These are phyloP conservation scores for Acipenser ruthenus DNA, from an alignment of 2,797 vertebrate genomes.

Conservation along the genomic window DNA sequence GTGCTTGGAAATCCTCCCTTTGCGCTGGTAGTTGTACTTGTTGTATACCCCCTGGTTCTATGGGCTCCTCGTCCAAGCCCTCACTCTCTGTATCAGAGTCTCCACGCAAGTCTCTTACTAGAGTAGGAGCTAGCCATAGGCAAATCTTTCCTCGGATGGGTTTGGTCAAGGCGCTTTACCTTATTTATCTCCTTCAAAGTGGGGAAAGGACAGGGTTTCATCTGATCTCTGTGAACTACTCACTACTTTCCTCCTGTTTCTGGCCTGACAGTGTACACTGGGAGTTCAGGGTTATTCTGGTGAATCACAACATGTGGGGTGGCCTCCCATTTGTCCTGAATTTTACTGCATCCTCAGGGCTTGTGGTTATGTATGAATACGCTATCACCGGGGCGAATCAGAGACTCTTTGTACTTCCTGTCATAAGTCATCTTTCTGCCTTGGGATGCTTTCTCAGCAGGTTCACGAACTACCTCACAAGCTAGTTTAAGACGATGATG, in stretches of 20 bases:
- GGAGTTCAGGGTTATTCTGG: neutral
- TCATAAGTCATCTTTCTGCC: neutral
- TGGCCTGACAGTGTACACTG: neutral
- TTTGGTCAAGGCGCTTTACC: neutral
- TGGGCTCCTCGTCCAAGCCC: neutral
- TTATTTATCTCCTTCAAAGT: neutral
- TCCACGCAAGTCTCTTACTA: neutral
- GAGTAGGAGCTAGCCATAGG: neutral
- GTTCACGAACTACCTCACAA: neutral
- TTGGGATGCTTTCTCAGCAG: neutral
- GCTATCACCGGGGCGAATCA: neutral
- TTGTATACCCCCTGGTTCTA: neutral
- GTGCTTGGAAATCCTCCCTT: no score
- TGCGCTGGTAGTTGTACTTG: neutral
- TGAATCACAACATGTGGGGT: neutral
- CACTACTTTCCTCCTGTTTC: neutral
- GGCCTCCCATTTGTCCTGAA: slow-evolving; percentile 1
- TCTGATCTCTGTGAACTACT: neutral
- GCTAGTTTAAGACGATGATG: neutral
- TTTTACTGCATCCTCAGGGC: neutral
- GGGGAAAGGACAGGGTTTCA: neutral
- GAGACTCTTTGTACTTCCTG: neutral
- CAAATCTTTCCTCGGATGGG: neutral
- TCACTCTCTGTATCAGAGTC: neutral
- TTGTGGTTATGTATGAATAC: slow-evolving; percentile 2